A percentile compares a stretch with the other conserved stretches of the same genome.
Evolutionary conservation across 2,797 vertebrate genomes (phyloP).

Genomic region (Thalassophryne amazonica): DNA sequence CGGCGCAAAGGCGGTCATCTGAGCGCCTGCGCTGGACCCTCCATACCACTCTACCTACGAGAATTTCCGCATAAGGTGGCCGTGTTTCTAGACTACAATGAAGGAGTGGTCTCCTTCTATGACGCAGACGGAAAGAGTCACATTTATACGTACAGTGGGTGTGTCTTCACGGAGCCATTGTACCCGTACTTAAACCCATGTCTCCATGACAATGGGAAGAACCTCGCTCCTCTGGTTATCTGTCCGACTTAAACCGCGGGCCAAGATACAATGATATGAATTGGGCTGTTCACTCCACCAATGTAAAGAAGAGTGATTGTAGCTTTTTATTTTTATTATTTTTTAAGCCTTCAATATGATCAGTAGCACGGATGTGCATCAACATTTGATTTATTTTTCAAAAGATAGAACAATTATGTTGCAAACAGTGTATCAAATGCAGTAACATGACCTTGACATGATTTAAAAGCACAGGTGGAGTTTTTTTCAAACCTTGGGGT

Average conservation of each 20-base stretch:
- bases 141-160: slow-evolving; percentile 61
- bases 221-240: slow-evolving; percentile 57
- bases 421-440: too few species aligned
- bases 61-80: slow-evolving; percentile 52
- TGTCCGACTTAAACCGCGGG: slow-evolving; percentile 2
- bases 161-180: slow-evolving; percentile 54
- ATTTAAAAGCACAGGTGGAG: too few species aligned
- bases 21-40: slow-evolving; percentile 49
- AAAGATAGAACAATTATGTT: too few species aligned
- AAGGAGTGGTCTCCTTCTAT: slow-evolving; percentile 66
- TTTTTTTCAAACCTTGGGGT: too few species aligned
- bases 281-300: too few species aligned
- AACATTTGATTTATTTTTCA: too few species aligned
- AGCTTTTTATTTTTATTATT: too few species aligned
- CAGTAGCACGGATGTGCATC: too few species aligned
- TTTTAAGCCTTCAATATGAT: too few species aligned
- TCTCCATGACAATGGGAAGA: slow-evolving; percentile 55
- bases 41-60: slow-evolving; percentile 29
- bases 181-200: slow-evolving; percentile 72
- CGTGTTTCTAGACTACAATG: slow-evolving; percentile 66
- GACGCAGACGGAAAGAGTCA: slow-evolving; percentile 44
- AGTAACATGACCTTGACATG: too few species aligned
- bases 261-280: too few species aligned
- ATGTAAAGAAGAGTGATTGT: too few species aligned
- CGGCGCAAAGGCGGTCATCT: slow-evolving; percentile 50